Conservation (phyloP, 1,140 invertebrate genomes). For the Dendroctonus ponderosae region DNA sequence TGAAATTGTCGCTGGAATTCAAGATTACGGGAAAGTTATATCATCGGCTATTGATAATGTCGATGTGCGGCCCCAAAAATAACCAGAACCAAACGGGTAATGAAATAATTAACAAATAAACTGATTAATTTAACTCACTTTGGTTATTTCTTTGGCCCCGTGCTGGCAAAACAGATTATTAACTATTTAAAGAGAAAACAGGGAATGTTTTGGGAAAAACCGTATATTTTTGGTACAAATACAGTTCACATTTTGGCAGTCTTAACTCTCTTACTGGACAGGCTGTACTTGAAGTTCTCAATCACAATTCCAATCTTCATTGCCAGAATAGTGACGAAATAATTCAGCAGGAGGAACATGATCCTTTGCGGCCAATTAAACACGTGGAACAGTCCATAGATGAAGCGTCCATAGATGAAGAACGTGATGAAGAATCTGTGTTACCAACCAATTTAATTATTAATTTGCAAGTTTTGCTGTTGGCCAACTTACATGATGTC, state of each 20-base stretch:
- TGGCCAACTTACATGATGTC: slow-evolving; percentile 26
- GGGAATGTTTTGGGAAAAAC: no score
- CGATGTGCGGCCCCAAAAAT: neutral
- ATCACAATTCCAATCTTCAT: slow-evolving; percentile 23
- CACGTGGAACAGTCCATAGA: slow-evolving; percentile 23
- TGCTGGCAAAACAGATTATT: no score
- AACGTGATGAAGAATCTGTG: slow-evolving; percentile 24
- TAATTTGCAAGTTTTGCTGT: neutral
- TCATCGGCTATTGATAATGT: slow-evolving; percentile 8
- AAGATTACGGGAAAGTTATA: neutral
- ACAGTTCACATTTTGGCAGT: no score
- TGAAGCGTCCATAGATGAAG: slow-evolving; percentile 20
- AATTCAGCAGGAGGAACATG: slow-evolving; percentile 13
- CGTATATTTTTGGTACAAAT: no score
- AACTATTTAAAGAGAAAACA: no score
- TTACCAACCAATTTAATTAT: neutral
- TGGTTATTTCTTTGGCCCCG: neutral
- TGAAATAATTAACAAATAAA: slow-evolving; percentile 5
- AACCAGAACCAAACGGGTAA: slow-evolving; percentile 7
- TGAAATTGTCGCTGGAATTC: no score
- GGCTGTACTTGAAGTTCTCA: slow-evolving; percentile 21
- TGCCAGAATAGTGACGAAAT: slow-evolving; percentile 14
- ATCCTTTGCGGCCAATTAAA: slow-evolving; percentile 31
- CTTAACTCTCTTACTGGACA: no score
- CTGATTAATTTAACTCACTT: neutral